These are phyloP conservation scores for Coenobita brevimanus DNA, from an alignment of 1,140 invertebrate species.

Conservation along the genomic window DNA sequence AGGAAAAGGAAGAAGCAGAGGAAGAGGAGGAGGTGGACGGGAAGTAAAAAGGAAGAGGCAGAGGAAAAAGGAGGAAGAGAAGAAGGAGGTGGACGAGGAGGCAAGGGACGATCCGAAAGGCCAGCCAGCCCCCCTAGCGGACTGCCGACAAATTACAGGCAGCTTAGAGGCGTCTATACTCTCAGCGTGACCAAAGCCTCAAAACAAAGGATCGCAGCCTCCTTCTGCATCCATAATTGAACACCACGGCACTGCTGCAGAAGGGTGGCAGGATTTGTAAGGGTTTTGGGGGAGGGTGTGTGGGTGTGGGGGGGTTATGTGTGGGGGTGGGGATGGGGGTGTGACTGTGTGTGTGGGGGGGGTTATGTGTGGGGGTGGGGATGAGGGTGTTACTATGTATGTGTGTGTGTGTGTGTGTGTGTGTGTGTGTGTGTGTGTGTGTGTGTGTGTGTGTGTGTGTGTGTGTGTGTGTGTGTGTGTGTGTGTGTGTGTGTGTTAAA, in stretches of 20 bases:
- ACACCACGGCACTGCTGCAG: conserved; percentile 19
- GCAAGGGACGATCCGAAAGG: neutral
- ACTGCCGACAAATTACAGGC: conserved; percentile 58
- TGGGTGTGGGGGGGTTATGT: too few species aligned
- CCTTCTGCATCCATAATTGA: conserved; percentile 55
- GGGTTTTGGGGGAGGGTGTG: too few species aligned
- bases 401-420: too few species aligned
- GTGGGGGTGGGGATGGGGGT: too few species aligned
- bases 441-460: too few species aligned
- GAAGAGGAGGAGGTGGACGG: neutral
- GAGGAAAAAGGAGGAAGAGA: neutral
- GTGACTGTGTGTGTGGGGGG: too few species aligned
- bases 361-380: too few species aligned
- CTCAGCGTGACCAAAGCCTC: conserved; percentile 41
- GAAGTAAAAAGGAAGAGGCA: neutral
- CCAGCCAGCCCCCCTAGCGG: conserved; percentile 1
- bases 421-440: too few species aligned
- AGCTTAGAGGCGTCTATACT: conserved; percentile 29
- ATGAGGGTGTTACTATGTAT: too few species aligned
- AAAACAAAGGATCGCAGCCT: conserved; percentile 59
- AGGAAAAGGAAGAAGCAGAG: neutral
- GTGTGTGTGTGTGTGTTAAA: too few species aligned
- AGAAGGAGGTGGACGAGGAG: neutral
- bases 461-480: too few species aligned
- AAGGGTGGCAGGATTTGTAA: conserved; percentile 40